A percentile compares a stretch with the other conserved stretches of the same genome.
phyloP scores from a whole-genome alignment of 1,140 invertebrate species.

The Phymorhynchus buccinoides region DNA sequence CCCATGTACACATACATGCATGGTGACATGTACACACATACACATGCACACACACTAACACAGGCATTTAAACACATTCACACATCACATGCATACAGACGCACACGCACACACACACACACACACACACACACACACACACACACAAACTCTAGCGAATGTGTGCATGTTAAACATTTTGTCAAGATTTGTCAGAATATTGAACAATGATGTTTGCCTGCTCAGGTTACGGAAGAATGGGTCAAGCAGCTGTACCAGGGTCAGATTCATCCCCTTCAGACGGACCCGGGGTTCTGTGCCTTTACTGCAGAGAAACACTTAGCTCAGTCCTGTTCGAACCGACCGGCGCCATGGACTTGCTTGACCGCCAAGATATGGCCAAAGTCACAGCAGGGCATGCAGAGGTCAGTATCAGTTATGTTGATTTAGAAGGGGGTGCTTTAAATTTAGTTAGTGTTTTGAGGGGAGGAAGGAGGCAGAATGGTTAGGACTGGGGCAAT shows the following conservation, averaged over 20 bases:
- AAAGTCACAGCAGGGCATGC: conserved; percentile 27
- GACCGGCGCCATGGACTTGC: conserved; percentile 56
- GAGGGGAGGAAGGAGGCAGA: no score
- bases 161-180: neutral
- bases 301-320: conserved; percentile 45
- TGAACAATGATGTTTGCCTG: neutral
- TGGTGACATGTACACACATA: neutral
- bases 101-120: no score
- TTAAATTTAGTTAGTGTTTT: no score
- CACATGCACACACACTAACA: no score
- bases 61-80: no score
- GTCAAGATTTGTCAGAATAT: neutral
- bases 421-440: no score
- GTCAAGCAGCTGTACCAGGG: conserved; percentile 44
- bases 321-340: conserved; percentile 45
- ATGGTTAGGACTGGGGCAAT: no score
- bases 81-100: no score
- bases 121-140: no score
- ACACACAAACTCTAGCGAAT: no score
- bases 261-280: conserved; percentile 25
- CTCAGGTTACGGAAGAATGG: conserved; percentile 53
- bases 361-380: conserved; percentile 55
- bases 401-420: neutral
- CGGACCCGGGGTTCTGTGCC: conserved; percentile 21
- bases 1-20: no score